Conservation (phyloP, 2,888 invertebrate genomes). For the Drosophila setosimentum region DNA sequence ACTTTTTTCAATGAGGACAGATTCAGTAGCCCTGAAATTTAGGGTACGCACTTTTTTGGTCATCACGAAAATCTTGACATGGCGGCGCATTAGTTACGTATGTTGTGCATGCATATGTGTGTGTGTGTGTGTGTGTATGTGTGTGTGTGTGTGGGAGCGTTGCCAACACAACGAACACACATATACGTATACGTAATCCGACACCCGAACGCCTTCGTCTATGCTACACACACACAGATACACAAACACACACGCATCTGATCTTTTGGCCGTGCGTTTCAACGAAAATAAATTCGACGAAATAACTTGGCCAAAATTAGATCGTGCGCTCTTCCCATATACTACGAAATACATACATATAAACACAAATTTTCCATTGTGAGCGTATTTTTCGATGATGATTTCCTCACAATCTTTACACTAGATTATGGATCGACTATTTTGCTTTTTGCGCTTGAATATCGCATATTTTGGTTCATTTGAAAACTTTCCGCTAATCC, state of each 20-base stretch:
- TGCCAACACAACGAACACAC: constrained; percentile 58
- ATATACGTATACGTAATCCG: constrained; percentile 77
- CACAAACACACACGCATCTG: constrained; percentile 18
- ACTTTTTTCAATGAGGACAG: constrained; percentile 60
- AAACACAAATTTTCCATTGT: constrained; percentile 50
- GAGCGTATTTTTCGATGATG: constrained; percentile 20
- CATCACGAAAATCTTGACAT: constrained; percentile 72
- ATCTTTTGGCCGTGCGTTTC: constrained; percentile 54
- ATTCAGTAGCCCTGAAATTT: constrained; percentile 75
- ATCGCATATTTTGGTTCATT: constrained; percentile 28
- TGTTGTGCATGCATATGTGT: no score
- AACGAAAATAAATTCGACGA: constrained; percentile 71
- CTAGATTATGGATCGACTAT: constrained; percentile 17
- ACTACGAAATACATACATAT: constrained; percentile 17
- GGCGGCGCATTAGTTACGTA: constrained; percentile 41
- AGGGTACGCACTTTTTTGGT: constrained; percentile 77
- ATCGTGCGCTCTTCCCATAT: constrained; percentile 59
- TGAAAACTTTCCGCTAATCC: constrained; percentile 41
- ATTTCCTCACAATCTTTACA: constrained; percentile 37
- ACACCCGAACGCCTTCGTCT: constrained; percentile 72
- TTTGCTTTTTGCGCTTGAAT: constrained; percentile 1
- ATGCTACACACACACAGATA: constrained; percentile 23
- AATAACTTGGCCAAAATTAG: constrained; percentile 84
- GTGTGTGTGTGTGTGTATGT: constrained; percentile 34
- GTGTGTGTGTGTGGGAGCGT: constrained; percentile 53